Evolutionary conservation across 2,888 invertebrate species (phyloP), one percentile per base, ranked within the genome.

Genomic region (Dryocosmus kuriphilus): DNA sequence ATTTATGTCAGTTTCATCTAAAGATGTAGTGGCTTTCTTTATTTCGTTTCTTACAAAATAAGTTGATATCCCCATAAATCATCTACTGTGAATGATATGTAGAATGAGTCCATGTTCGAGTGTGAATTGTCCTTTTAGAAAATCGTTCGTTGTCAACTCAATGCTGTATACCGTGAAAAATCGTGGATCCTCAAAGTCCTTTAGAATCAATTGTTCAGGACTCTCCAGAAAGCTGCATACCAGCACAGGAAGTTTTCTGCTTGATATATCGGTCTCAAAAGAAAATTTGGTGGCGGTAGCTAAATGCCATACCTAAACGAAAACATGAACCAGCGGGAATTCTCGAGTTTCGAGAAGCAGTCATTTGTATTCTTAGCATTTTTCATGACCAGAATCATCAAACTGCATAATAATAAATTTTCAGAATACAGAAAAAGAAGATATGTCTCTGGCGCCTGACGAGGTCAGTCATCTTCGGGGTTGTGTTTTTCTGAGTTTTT

Each of bases 91-190:
- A 38, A 77, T 76, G 55, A 46, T 74, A 73, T 62, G 79, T 67
- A 87, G 87, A 87, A 88, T 88, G 86, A 84, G 85, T 83, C 85
- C 84, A 86, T 87, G 86, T 88, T 88, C 83, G 88, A 84, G 80
- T 79, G 79, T 62, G 82, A 80, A 84, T 82, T 82, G 84, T 85
- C 85, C 83, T 83, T 80, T 55, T 82, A 76, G 79, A 81, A 80
- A 83, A 85, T 86, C 83, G 82, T n/a, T n/a, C n/a, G 83, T 80
- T 81, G 79, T 79, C 79, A 80, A 74, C 83, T 82, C 80, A 83
- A 84, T 84, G 76, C 75, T 61, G 79, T 67, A 76, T 63, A 77
- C 81, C 85, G 82, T 86, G 83, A 81, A 88, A 86, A 89, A 88
- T 87, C 80, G 83, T 51, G 79, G 80, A 76, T 80, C 75, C 81